Conservation (phyloP, 1,140 invertebrate species). For the Andrena cerasifolii region DNA sequence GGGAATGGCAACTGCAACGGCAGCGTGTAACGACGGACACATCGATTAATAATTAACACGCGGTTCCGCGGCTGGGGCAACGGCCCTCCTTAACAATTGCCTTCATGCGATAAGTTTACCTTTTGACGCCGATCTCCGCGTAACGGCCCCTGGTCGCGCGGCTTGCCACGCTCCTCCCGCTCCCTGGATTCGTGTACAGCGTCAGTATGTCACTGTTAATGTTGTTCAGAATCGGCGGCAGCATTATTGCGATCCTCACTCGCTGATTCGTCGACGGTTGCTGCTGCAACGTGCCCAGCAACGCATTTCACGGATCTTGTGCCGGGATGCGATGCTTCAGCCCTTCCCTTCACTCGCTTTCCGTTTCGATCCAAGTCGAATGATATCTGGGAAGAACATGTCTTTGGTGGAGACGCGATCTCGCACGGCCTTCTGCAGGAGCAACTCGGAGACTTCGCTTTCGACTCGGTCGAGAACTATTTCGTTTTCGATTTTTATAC, state of each 20-base stretch:
- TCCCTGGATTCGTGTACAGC: constrained; percentile 75
- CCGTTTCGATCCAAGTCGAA: no score
- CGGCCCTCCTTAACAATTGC: not conserved
- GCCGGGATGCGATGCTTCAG: no score
- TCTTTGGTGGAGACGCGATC: not conserved
- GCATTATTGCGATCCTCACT: constrained; percentile 54
- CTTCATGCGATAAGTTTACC: constrained; percentile 67
- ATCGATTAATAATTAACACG: constrained; percentile 52
- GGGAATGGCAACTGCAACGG: constrained; percentile 37
- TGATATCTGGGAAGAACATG: not conserved
- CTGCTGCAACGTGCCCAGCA: not conserved
- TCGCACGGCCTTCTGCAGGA: not conserved
- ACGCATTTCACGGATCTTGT: constrained; percentile 50
- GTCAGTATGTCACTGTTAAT: constrained; percentile 79
- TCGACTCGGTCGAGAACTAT: no score
- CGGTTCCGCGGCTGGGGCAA: not conserved
- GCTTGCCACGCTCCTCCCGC: constrained; percentile 67
- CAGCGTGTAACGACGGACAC: constrained; percentile 20
- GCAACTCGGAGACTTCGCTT: no score
- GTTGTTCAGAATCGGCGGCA: constrained; percentile 77
- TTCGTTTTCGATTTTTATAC: no score
- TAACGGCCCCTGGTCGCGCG: constrained; percentile 73
- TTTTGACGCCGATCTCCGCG: constrained; percentile 79
- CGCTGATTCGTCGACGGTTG: constrained; percentile 50
- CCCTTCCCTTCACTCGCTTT: not conserved